Conservation (phyloP, 2,797 vertebrate genomes). For the Okamejei kenojei region DNA sequence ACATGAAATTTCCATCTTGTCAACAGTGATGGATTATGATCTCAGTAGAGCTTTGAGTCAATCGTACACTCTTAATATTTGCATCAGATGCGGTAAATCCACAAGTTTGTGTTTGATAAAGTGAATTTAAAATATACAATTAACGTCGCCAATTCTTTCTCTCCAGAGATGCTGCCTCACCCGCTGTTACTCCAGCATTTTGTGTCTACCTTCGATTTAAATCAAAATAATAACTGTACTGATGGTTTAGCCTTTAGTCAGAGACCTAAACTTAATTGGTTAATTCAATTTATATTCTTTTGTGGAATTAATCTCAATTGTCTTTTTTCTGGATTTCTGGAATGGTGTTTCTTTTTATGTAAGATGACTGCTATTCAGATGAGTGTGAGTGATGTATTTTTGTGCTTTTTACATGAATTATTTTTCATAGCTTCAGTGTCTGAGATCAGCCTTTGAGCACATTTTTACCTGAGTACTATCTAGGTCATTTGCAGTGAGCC, state of each 20-base stretch:
- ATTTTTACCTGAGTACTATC: background rate
- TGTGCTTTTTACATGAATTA: background rate
- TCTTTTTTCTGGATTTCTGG: background rate
- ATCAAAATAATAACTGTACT: background rate
- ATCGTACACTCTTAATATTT: constrained; percentile 10
- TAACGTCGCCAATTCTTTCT: no score
- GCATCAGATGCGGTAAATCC: background rate
- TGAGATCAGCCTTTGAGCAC: background rate
- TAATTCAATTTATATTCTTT: background rate
- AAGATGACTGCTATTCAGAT: no score
- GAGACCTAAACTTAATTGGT: background rate
- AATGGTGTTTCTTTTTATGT: background rate
- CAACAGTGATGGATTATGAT: constrained; percentile 33
- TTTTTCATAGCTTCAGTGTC: background rate
- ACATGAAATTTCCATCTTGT: constrained; percentile 36
- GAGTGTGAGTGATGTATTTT: background rate
- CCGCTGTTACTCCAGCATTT: no score
- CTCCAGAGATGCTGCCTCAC: no score
- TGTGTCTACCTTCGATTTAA: no score
- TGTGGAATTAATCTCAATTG: background rate
- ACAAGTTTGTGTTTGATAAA: background rate
- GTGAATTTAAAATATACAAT: background rate
- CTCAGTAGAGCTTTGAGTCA: constrained; percentile 6
- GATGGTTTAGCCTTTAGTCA: background rate
- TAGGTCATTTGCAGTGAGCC: background rate